These are phyloP conservation scores for Pardosa pseudoannulata DNA, from an alignment of 2,888 invertebrate species.

Conservation along the genomic window DNA sequence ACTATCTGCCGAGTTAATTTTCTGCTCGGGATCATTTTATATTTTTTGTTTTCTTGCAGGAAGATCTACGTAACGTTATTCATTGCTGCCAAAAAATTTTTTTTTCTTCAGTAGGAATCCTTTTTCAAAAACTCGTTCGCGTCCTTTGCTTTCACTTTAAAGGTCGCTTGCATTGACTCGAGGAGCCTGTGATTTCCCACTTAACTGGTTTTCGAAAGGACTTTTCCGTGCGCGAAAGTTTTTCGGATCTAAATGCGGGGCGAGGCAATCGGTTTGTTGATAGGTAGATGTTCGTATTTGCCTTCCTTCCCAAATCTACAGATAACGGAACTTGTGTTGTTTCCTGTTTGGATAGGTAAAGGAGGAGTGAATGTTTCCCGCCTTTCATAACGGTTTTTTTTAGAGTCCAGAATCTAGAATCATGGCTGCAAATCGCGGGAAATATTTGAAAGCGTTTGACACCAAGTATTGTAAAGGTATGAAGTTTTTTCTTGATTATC, in stretches of 20 bases:
- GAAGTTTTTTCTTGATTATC: too few relatives aligned
- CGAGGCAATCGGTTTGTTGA: not conserved
- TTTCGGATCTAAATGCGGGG: not conserved
- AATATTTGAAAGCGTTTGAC: not conserved
- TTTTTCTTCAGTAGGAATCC: not conserved
- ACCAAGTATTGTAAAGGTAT: not conserved
- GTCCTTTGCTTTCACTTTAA: slow-evolving; percentile 5
- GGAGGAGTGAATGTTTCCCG: not conserved
- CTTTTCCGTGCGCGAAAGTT: not conserved
- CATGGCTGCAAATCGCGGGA: not conserved
- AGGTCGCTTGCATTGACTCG: not conserved
- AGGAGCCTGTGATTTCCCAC: not conserved
- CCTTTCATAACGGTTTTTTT: too few relatives aligned
- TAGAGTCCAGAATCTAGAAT: not conserved
- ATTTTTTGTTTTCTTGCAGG: not conserved
- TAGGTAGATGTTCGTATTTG: not conserved
- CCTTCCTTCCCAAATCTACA: too few relatives aligned
- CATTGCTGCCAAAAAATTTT: slow-evolving; percentile 5
- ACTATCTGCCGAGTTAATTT: too few relatives aligned
- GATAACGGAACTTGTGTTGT: too few relatives aligned
- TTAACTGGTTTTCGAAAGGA: not conserved
- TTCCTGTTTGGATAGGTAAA: not conserved
- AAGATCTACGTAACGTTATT: not conserved
- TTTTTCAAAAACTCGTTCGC: not conserved
- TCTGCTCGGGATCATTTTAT: too few relatives aligned